phyloP scores from a whole-genome alignment of 2,797 vertebrate species.

The Pangasius djambal region DNA sequence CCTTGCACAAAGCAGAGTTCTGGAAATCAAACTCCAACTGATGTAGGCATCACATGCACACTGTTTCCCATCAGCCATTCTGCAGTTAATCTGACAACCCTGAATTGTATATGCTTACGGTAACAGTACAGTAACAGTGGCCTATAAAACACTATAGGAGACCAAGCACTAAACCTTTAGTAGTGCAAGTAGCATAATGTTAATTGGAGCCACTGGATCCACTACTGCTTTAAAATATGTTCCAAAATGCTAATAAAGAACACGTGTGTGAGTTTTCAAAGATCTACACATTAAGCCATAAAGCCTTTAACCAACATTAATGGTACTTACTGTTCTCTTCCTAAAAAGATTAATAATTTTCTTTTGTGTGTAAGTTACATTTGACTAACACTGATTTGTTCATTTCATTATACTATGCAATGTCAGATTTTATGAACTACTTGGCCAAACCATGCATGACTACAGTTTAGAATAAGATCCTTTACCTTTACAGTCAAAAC shows the following conservation, averaged over 20 bases:
- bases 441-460: background rate
- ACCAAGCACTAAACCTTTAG: background rate
- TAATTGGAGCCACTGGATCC: background rate
- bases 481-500: conserved; percentile 16
- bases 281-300: background rate
- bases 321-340: background rate
- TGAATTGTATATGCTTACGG: background rate
- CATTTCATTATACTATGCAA: background rate
- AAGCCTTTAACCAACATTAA: background rate
- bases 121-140: too few species aligned
- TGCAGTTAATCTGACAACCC: conserved; percentile 3
- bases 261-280: background rate
- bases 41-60: conserved; percentile 27
- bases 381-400: background rate
- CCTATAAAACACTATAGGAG: background rate
- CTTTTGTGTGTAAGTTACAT: background rate
- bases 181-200: background rate
- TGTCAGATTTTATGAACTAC: background rate
- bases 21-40: conserved; percentile 58
- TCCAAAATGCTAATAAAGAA: background rate
- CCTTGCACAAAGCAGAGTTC: conserved; percentile 59
- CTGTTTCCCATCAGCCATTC: conserved; percentile 26
- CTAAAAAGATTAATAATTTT: background rate
- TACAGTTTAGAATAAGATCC: background rate
- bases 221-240: background rate